Evolutionary conservation across 2,113 vertebrate genomes (phyloP).

Genomic region (Rafetus swinhoei): DNA sequence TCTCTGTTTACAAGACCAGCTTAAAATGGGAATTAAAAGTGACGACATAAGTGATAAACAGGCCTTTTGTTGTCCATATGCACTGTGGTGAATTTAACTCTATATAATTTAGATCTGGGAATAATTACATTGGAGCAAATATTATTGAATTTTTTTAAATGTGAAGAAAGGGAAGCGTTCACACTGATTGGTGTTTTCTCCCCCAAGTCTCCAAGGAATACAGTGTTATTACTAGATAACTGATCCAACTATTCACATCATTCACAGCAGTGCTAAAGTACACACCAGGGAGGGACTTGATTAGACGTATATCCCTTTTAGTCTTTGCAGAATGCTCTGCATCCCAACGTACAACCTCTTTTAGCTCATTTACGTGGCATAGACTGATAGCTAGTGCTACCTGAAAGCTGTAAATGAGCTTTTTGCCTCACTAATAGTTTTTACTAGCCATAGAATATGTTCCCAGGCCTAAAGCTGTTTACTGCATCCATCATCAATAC

Average conservation of each 20-base stretch:
- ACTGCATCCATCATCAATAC: constrained; percentile 59
- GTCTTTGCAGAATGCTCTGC: constrained; percentile 20
- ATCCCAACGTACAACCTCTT: constrained; percentile 52
- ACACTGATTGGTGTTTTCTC: neutral
- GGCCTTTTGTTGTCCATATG: neutral
- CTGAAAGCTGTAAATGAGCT: constrained; percentile 67
- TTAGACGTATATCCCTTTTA: constrained; percentile 40
- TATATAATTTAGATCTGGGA: neutral
- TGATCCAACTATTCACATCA: constrained; percentile 44
- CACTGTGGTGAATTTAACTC: neutral
- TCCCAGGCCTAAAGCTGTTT: constrained; percentile 62
- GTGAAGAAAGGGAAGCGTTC: constrained; percentile 30
- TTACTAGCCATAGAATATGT: constrained; percentile 59
- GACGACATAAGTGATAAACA: neutral
- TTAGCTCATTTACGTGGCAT: constrained; percentile 59
- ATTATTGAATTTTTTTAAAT: neutral
- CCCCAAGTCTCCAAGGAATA: constrained; percentile 28
- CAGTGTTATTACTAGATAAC: constrained; percentile 50
- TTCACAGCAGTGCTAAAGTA: constrained; percentile 29
- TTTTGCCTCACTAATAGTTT: constrained; percentile 50
- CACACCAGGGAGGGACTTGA: constrained; percentile 53
- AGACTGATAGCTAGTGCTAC: constrained; percentile 60
- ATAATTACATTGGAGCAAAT: neutral
- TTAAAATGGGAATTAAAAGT: neutral
- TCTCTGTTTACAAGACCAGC: neutral